A percentile compares a stretch with the other conserved stretches of the same genome.
These are phyloP conservation scores for Hybognathus amarus DNA, from an alignment of 2,797 vertebrate species.

Conservation along the genomic window DNA sequence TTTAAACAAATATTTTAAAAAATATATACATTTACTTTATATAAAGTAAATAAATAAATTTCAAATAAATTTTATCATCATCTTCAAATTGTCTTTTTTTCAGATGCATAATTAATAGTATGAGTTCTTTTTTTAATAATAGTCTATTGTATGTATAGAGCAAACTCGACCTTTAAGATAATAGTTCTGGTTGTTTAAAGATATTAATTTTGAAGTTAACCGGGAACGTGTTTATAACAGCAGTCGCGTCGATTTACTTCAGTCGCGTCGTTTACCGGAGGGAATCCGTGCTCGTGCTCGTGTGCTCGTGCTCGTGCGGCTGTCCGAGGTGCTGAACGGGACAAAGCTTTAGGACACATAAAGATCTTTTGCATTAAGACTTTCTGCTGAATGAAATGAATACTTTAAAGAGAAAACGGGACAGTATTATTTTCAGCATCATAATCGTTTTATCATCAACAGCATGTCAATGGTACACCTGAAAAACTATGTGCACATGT, in stretches of 20 bases:
- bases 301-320: slow-evolving; percentile 35
- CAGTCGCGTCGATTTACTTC: too few relatives aligned
- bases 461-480: slow-evolving; percentile 99
- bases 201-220: background rate
- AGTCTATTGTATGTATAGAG: background rate
- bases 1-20: too few relatives aligned
- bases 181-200: background rate
- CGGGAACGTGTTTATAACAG: too few relatives aligned
- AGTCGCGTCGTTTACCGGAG: background rate
- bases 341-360: too few relatives aligned
- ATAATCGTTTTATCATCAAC: slow-evolving; percentile 97
- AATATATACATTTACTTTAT: too few relatives aligned
- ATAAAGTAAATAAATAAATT: too few relatives aligned
- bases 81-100: background rate
- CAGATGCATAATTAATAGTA: too few relatives aligned
- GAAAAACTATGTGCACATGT: slow-evolving; percentile 99
- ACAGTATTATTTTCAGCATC: slow-evolving; percentile 75
- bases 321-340: slow-evolving; percentile 75
- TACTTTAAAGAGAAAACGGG: slow-evolving; percentile 68
- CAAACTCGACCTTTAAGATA: background rate
- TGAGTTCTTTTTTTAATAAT: background rate
- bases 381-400: background rate
- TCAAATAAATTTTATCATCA: too few relatives aligned
- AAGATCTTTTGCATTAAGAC: background rate
- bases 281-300: background rate